Conservation (phyloP, 2,797 vertebrate genomes). For the Notamacropus eugenii region DNA sequence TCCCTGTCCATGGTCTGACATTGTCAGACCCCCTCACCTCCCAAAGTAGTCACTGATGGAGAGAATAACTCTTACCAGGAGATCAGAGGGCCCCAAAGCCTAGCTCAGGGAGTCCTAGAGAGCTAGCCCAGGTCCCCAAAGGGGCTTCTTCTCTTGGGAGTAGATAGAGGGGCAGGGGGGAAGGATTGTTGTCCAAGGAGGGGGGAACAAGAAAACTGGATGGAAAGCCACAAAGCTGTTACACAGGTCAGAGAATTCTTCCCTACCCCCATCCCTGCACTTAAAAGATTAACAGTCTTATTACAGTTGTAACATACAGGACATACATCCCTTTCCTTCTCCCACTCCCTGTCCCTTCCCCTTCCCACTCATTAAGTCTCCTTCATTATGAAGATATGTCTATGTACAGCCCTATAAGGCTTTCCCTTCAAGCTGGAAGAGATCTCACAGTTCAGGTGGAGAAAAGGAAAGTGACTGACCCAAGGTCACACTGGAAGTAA, state of each 20-base stretch:
- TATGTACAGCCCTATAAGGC: neutral
- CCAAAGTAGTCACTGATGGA: neutral
- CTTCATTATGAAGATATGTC: constrained; percentile 61
- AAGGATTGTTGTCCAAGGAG: neutral
- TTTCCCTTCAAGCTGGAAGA: constrained; percentile 3
- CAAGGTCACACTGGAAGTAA: neutral
- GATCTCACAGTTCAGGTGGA: neutral
- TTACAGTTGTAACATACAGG: constrained; percentile 5
- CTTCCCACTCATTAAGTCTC: neutral
- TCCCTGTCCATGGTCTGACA: neutral
- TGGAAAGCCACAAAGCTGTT: neutral
- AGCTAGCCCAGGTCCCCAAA: neutral
- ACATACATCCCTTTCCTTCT: neutral
- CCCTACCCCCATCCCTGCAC: neutral
- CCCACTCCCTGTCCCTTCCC: neutral
- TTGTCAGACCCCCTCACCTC: neutral
- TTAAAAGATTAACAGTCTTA: neutral
- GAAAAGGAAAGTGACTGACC: neutral
- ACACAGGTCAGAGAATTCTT: neutral
- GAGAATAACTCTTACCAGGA: neutral
- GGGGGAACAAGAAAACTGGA: constrained; percentile 15
- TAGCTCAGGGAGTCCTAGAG: neutral
- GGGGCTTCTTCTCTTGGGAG: neutral
- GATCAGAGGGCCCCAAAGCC: neutral
- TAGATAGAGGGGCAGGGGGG: neutral